Evolutionary conservation across 2,113 vertebrate genomes (phyloP).

Genomic region (Jaculus jaculus): DNA sequence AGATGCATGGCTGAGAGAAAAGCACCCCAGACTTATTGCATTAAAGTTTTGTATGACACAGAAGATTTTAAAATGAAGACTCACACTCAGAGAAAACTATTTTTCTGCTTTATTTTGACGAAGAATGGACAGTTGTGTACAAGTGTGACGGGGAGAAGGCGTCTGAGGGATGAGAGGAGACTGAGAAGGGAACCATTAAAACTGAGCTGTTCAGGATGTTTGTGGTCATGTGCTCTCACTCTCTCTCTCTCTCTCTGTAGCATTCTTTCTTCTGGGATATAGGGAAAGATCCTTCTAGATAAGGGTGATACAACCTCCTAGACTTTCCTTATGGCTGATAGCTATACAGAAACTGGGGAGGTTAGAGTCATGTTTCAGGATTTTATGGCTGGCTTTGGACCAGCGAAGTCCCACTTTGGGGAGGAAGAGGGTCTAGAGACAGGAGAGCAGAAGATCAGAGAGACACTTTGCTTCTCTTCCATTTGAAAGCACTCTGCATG

Average conservation of each 20-base stretch:
- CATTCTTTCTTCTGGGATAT: not conserved
- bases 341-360: not conserved
- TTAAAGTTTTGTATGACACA: not conserved
- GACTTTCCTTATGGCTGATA: not conserved
- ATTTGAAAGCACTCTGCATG: not conserved
- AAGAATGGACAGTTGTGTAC: not conserved
- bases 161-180: too few relatives aligned
- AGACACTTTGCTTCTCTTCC: not conserved
- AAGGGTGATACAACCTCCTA: not conserved
- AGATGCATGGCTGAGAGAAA: not conserved
- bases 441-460: not conserved
- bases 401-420: not conserved
- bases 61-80: not conserved
- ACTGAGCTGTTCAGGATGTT: not conserved
- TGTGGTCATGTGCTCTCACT: not conserved
- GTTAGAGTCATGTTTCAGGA: not conserved
- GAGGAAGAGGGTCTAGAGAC: not conserved
- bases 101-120: not conserved
- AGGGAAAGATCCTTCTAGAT: not conserved
- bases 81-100: not conserved
- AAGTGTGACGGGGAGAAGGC: not conserved
- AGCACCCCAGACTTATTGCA: not conserved
- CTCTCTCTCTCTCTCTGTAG: not conserved
- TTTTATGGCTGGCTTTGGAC: not conserved
- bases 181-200: not conserved